Conservation (phyloP, 1,140 invertebrate genomes). For the Procambarus clarkii region DNA sequence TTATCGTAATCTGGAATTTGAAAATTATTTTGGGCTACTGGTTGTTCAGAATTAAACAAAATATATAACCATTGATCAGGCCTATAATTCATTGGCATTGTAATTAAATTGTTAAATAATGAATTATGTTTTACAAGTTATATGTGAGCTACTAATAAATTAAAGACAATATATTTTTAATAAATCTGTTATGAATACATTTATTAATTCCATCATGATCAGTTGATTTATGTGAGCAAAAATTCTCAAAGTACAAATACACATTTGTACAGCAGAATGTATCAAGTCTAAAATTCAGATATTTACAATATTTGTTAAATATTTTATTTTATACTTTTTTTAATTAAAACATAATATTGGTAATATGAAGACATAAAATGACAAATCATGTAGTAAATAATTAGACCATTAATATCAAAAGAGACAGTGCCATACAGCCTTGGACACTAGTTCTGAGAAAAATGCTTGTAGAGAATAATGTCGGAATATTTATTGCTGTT, state of each 20-base stretch:
- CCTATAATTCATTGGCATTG: neutral
- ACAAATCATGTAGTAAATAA: too few relatives aligned
- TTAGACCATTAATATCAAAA: too few relatives aligned
- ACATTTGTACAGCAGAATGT: too few relatives aligned
- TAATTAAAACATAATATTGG: neutral
- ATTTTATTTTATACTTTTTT: neutral
- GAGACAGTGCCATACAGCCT: too few relatives aligned
- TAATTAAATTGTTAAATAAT: neutral
- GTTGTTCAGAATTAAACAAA: neutral
- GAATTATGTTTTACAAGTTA: neutral
- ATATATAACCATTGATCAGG: neutral
- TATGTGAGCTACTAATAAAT: neutral
- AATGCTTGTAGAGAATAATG: too few relatives aligned
- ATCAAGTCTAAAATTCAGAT: neutral
- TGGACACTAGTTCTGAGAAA: too few relatives aligned
- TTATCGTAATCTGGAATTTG: neutral
- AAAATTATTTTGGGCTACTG: neutral
- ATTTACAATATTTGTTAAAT: neutral
- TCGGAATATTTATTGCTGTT: too few relatives aligned
- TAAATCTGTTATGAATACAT: neutral
- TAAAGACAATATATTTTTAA: neutral
- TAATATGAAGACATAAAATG: neutral
- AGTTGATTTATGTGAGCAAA: neutral
- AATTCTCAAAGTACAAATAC: neutral
- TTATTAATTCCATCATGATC: neutral